Evolutionary conservation across 2,797 vertebrate genomes (phyloP).

Genomic region (Muscicapa striata): DNA sequence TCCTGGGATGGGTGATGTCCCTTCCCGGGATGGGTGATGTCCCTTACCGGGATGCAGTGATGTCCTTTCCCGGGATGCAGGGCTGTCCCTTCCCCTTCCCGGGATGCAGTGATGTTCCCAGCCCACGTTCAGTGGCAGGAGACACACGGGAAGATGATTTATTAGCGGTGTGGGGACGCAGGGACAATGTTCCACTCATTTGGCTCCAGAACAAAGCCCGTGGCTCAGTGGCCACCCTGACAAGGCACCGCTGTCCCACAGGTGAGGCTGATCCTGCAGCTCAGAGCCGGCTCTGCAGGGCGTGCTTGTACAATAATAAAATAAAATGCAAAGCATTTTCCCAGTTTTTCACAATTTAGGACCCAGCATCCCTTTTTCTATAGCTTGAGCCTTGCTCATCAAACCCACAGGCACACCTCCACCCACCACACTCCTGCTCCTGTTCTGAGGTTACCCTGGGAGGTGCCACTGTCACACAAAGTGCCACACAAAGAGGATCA

Average conservation of each 20-base stretch:
- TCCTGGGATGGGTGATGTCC: not conserved
- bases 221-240: not conserved
- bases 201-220: not conserved
- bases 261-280: not conserved
- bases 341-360: not conserved
- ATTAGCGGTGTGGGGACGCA: fast-evolving
- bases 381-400: not conserved
- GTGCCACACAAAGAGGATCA: too few species aligned
- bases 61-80: too few species aligned
- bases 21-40: too few species aligned
- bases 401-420: fast-evolving
- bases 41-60: too few species aligned
- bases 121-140: not conserved
- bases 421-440: fast-evolving
- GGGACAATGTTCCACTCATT: fast-evolving
- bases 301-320: fast-evolving
- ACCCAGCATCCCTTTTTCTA: too few species aligned
- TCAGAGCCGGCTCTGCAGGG: not conserved
- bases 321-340: not conserved
- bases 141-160: not conserved
- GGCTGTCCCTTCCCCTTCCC: too few species aligned
- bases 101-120: too few species aligned
- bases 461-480: not conserved
- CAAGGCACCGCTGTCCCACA: not conserved
- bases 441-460: not conserved